Evolutionary conservation across 2,888 invertebrate genomes (phyloP).

Genomic region (Crioceris asparagi): DNA sequence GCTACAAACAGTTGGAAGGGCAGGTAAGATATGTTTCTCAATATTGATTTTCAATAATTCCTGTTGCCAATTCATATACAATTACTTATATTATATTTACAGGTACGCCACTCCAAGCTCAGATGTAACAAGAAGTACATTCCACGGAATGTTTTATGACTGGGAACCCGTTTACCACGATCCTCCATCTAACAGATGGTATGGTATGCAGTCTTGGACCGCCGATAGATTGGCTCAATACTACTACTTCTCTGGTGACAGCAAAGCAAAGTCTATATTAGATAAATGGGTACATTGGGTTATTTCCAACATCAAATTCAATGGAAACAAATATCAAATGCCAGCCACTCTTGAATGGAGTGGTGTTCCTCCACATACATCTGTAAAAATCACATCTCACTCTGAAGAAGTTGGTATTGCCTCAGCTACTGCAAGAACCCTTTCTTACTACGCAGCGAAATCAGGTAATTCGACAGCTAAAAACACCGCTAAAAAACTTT

Average conservation of each 20-base stretch:
- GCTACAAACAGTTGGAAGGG: conserved; percentile 23
- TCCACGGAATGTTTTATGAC: no score
- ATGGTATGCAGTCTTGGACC: conserved; percentile 24
- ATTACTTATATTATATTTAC: no score
- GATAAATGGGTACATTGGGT: no score
- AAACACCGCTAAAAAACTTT: not conserved
- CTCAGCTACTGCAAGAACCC: conserved; percentile 20
- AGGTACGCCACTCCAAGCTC: conserved; percentile 19
- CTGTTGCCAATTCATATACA: no score
- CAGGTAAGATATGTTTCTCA: no score
- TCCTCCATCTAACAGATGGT: conserved; percentile 25
- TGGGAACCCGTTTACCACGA: no score
- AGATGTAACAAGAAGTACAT: no score
- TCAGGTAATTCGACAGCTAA: conserved; percentile 18
- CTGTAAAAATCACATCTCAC: conserved; percentile 16
- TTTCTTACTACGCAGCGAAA: conserved; percentile 23
- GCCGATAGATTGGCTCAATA: conserved; percentile 22
- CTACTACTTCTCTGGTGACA: conserved; percentile 22
- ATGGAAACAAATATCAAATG: no score
- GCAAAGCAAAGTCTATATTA: conserved; percentile 16
- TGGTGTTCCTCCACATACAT: conserved; percentile 20
- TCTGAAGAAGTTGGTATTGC: conserved; percentile 22
- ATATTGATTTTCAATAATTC: no score
- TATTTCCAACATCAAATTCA: no score
- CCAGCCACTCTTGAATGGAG: no score